These are phyloP conservation scores for Mungos mungo DNA, from an alignment of 2,113 vertebrate genomes.

Conservation along the genomic window DNA sequence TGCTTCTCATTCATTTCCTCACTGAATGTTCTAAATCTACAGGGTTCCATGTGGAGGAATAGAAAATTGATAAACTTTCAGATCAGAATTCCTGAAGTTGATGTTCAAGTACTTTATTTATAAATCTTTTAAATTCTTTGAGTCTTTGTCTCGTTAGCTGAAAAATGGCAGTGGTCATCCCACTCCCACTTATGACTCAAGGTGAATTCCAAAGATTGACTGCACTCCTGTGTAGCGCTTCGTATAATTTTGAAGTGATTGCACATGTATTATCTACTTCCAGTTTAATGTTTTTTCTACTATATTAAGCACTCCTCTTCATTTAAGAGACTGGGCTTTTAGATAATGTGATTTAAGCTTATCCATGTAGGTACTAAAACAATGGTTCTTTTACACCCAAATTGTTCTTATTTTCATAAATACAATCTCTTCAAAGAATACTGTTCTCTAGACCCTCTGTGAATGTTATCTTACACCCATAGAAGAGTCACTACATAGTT, in stretches of 20 bases:
- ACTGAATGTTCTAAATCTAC: not conserved
- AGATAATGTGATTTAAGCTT: not conserved
- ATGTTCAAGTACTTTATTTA: not conserved
- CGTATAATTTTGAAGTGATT: not conserved
- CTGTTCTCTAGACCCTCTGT: not conserved
- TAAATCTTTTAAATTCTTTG: not conserved
- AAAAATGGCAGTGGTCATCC: not conserved
- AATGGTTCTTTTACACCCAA: not conserved
- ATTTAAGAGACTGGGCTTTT: not conserved
- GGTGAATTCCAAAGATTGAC: not conserved
- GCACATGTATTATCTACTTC: not conserved
- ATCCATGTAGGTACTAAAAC: not conserved
- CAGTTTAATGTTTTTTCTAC: not conserved
- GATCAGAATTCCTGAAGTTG: not conserved
- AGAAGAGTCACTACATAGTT: accelerated
- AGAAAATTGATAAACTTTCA: not conserved
- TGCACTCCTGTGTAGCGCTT: not conserved
- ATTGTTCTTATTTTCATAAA: not conserved
- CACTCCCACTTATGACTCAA: not conserved
- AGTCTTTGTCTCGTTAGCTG: not conserved
- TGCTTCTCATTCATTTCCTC: not conserved
- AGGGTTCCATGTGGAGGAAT: not conserved
- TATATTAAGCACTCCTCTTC: not conserved
- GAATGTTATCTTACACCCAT: not conserved
- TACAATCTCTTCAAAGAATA: not conserved